These are phyloP conservation scores for Cosmia trapezina DNA, from an alignment of 2,888 invertebrate genomes.

Conservation along the genomic window DNA sequence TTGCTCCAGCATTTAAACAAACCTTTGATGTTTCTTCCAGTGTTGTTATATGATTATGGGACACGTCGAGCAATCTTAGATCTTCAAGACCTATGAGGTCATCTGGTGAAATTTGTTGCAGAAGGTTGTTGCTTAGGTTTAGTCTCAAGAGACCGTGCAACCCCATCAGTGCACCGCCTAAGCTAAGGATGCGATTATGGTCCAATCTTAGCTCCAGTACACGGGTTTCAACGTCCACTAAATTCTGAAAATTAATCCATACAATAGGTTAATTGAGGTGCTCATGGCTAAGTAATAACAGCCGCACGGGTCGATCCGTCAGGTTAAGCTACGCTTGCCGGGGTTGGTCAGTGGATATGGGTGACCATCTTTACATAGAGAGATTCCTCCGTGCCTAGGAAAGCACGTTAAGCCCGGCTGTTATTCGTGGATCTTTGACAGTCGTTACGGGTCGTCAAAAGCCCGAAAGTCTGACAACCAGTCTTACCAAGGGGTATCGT, in stretches of 20 bases:
- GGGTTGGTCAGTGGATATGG: too few relatives aligned
- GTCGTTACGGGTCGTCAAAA: too few relatives aligned
- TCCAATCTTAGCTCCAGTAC: conserved; percentile 93
- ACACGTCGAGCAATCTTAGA: conserved; percentile 93
- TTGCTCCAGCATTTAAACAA: conserved; percentile 60
- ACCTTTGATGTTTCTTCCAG: conserved; percentile 96
- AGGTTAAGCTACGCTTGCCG: too few relatives aligned
- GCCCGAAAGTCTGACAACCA: too few relatives aligned
- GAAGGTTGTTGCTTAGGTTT: conserved; percentile 94
- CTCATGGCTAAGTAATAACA: too few relatives aligned
- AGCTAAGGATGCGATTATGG: conserved; percentile 92
- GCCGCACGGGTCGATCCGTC: too few relatives aligned
- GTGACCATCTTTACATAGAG: too few relatives aligned
- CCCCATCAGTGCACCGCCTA: conserved; percentile 94
- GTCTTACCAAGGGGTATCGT: too few relatives aligned
- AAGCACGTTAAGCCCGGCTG: too few relatives aligned
- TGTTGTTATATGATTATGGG: conserved; percentile 94
- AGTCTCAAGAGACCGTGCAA: conserved; percentile 93
- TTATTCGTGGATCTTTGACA: too few relatives aligned
- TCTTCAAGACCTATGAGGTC: conserved; percentile 95
- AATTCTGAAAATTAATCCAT: conserved; percentile 88
- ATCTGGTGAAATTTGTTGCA: conserved; percentile 93
- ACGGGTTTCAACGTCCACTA: conserved; percentile 94
- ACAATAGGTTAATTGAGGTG: neutral
- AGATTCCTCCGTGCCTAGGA: too few relatives aligned